phyloP scores from a whole-genome alignment of 2,113 vertebrate species.

The Rhineura floridana region DNA sequence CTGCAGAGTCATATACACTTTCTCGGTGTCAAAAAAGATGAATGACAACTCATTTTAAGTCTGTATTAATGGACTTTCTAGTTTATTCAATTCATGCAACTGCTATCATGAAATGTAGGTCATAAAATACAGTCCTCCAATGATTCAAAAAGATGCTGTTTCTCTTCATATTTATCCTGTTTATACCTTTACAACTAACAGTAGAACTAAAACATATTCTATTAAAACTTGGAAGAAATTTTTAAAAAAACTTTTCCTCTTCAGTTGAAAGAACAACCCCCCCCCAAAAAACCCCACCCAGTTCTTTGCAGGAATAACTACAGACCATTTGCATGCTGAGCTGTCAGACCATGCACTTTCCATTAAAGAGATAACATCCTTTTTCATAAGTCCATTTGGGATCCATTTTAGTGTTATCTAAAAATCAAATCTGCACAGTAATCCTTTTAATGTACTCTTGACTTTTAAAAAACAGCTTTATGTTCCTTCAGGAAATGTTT shows the following conservation, averaged over 20 bases:
- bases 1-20: slow-evolving; percentile 30
- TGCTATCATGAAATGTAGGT: slow-evolving; percentile 76
- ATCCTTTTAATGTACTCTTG: slow-evolving; percentile 91
- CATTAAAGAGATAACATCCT: slow-evolving; percentile 95
- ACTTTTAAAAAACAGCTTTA: slow-evolving; percentile 81
- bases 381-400: slow-evolving; percentile 92
- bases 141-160: slow-evolving; percentile 74
- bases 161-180: slow-evolving; percentile 64
- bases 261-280: slow-evolving; percentile 67
- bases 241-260: slow-evolving; percentile 65
- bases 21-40: slow-evolving; percentile 20
- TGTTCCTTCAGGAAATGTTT: slow-evolving; percentile 85
- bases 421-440: slow-evolving; percentile 91
- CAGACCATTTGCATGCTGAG: slow-evolving; percentile 84
- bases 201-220: slow-evolving; percentile 75
- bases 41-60: slow-evolving; percentile 10
- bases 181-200: slow-evolving; percentile 75
- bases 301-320: slow-evolving; percentile 78
- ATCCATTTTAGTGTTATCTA: slow-evolving; percentile 92
- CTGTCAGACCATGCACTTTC: slow-evolving; percentile 91
- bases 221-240: slow-evolving; percentile 77
- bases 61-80: slow-evolving; percentile 47
- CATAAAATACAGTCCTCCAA: slow-evolving; percentile 70
- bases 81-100: slow-evolving; percentile 81
- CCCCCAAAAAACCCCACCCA: slow-evolving; percentile 49